These are phyloP conservation scores for Tineola bisselliella DNA, from an alignment of 2,888 invertebrate species.

Conservation along the genomic window DNA sequence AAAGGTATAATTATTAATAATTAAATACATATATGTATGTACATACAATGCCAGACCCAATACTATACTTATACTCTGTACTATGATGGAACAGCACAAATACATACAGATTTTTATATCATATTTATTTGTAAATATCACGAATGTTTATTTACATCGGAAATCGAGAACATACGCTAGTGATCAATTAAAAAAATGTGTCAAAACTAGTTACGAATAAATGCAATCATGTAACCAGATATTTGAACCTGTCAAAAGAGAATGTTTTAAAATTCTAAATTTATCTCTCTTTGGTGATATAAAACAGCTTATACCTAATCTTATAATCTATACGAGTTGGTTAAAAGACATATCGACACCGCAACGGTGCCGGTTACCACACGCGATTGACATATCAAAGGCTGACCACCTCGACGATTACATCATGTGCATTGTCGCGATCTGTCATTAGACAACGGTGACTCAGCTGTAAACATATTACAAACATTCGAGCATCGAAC, in stretches of 20 bases:
- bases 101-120: too few relatives aligned
- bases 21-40: too few relatives aligned
- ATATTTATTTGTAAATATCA: too few relatives aligned
- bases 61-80: too few relatives aligned
- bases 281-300: too few relatives aligned
- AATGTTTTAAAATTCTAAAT: not conserved
- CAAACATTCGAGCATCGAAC: not conserved
- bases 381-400: conserved; percentile 1
- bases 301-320: not conserved
- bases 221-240: not conserved
- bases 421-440: not conserved
- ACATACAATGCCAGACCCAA: too few relatives aligned
- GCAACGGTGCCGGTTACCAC: not conserved
- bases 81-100: too few relatives aligned
- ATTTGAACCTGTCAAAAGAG: not conserved
- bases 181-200: not conserved
- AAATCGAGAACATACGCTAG: too few relatives aligned
- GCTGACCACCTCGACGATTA: not conserved
- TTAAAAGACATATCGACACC: not conserved
- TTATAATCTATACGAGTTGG: not conserved
- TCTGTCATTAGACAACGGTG: not conserved
- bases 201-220: not conserved
- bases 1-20: too few relatives aligned
- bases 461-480: conserved; percentile 1
- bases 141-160: too few relatives aligned